Evolutionary conservation across 2,888 invertebrate genomes (phyloP).

Genomic region (Xanthia togata): DNA sequence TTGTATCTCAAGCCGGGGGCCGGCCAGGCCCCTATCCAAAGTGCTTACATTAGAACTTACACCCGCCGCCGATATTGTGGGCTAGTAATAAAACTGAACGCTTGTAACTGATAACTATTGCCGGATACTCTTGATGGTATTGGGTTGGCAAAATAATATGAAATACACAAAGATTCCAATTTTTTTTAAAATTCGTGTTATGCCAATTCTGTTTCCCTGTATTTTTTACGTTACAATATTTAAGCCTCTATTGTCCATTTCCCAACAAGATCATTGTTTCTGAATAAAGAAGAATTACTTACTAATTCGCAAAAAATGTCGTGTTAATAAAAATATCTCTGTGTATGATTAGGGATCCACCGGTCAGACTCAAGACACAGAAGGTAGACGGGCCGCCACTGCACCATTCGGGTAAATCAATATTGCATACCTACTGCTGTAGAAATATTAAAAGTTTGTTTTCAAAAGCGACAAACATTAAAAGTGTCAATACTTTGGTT

Average conservation of each 20-base stretch:
- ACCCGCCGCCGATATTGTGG: constrained; percentile 66
- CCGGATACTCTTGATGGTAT: constrained; percentile 19
- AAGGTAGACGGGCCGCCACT: not conserved
- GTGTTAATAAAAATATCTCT: not conserved
- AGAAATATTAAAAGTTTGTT: not conserved
- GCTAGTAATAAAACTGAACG: constrained; percentile 58
- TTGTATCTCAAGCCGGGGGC: constrained; percentile 82
- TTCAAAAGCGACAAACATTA: not conserved
- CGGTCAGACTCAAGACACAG: not conserved
- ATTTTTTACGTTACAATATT: not conserved
- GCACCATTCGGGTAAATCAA: constrained; percentile 21
- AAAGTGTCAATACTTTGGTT: not conserved
- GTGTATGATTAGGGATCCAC: not conserved
- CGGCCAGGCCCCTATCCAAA: constrained; percentile 79
- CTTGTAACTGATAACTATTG: constrained; percentile 58
- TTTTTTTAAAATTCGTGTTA: not conserved
- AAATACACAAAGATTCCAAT: not conserved
- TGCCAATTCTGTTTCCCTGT: not conserved
- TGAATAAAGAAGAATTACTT: not conserved
- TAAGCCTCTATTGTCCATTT: not conserved
- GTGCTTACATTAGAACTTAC: constrained; percentile 81
- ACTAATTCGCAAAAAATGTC: too few relatives aligned
- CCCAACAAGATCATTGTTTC: not conserved
- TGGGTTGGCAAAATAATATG: not conserved
- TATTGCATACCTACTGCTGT: constrained; percentile 12